Conservation (phyloP, 2,797 vertebrate genomes). For the Spheniscus humboldti region DNA sequence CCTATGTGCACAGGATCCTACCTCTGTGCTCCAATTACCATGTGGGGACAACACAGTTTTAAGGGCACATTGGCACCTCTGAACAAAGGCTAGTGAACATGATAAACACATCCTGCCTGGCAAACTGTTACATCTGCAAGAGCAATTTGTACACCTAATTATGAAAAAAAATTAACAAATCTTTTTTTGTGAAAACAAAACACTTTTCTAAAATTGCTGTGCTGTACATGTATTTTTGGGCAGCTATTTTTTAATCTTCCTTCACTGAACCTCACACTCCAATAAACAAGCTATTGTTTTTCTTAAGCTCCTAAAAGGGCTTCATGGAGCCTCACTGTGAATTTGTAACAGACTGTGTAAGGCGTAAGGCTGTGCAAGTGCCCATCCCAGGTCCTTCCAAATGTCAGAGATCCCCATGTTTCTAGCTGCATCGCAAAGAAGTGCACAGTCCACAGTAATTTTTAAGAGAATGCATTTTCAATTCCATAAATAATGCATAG, state of each 20-base stretch:
- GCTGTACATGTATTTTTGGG: fast-evolving
- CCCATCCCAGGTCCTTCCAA: not conserved
- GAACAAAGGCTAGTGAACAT: not conserved
- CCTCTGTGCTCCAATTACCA: not conserved
- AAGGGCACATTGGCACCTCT: not conserved
- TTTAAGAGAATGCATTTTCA: slow-evolving; percentile 48
- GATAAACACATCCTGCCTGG: not conserved
- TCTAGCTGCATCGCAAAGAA: not conserved
- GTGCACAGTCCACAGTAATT: slow-evolving; percentile 38
- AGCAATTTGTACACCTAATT: not conserved
- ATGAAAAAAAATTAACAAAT: not conserved
- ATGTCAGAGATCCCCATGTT: not conserved
- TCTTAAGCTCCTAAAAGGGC: not conserved
- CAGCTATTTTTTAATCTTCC: not conserved
- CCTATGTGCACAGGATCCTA: not conserved
- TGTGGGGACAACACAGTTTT: not conserved
- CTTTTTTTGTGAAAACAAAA: not conserved
- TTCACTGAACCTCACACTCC: not conserved
- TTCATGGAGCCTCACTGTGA: not conserved
- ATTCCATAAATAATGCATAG: slow-evolving; percentile 62
- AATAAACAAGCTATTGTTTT: not conserved
- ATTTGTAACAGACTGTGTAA: not conserved
- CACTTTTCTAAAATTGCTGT: not conserved
- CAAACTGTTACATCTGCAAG: not conserved
- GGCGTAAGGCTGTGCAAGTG: not conserved